phyloP scores from a whole-genome alignment of 2,113 vertebrate species.

The Halichoeres trimaculatus region DNA sequence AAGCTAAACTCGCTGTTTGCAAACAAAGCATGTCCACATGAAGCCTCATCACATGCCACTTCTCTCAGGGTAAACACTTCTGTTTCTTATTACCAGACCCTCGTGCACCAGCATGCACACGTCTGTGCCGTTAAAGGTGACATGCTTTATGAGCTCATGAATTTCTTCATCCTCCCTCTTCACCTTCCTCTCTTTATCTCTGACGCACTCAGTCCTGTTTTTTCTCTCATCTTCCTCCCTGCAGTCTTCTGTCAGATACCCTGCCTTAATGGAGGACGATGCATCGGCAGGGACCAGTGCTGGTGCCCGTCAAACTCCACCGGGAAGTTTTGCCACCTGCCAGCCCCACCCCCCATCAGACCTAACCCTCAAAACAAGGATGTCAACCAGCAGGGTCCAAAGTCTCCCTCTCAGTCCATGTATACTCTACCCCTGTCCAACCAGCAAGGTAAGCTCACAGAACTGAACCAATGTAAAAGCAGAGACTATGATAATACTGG shows the following conservation, averaged over 20 bases:
- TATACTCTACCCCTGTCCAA: slow-evolving; percentile 86
- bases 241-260: slow-evolving; percentile 86
- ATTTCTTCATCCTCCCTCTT: slow-evolving; percentile 20
- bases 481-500: too few species aligned
- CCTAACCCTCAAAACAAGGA: slow-evolving; percentile 53
- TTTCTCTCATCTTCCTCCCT: slow-evolving; percentile 6
- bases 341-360: slow-evolving; percentile 64
- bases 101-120: slow-evolving; percentile 43
- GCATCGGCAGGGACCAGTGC: slow-evolving; percentile 83
- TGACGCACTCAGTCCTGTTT: background rate
- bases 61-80: slow-evolving; percentile 39
- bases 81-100: slow-evolving; percentile 60
- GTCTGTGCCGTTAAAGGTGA: slow-evolving; percentile 57
- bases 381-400: slow-evolving; percentile 37
- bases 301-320: slow-evolving; percentile 87
- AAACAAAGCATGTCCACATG: slow-evolving; percentile 51
- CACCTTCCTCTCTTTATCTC: too few species aligned
- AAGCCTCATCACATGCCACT: slow-evolving; percentile 59
- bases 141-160: slow-evolving; percentile 13
- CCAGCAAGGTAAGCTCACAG: slow-evolving; percentile 76
- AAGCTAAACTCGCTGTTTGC: slow-evolving; percentile 37
- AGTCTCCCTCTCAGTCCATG: slow-evolving; percentile 77
- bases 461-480: background rate
- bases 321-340: slow-evolving; percentile 86
- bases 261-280: slow-evolving; percentile 83